A percentile compares a stretch with the other conserved stretches of the same genome.
phyloP scores from a whole-genome alignment of 1,140 invertebrate species.

The Akabosia matsudoensis region DNA sequence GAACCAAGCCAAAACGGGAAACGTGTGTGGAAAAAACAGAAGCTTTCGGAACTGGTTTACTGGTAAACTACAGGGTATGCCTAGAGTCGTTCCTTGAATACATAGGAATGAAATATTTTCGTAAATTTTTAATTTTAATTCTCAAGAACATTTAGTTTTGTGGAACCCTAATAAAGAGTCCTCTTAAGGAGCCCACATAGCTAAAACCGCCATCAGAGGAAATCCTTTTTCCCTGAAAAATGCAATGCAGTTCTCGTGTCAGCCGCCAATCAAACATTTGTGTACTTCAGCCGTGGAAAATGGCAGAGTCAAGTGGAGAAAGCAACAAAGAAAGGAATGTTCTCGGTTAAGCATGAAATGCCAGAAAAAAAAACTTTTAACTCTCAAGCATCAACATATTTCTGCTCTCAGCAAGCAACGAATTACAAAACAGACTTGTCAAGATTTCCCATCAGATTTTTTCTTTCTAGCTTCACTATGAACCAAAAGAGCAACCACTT shows the following conservation, averaged over 20 bases:
- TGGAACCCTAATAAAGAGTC: too few relatives aligned
- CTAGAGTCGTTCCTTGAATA: too few relatives aligned
- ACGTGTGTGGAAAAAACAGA: background rate
- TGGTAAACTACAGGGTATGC: too few relatives aligned
- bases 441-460: background rate
- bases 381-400: background rate
- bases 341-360: background rate
- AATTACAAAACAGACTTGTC: too few relatives aligned
- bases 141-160: background rate
- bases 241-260: conserved; percentile 6
- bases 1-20: background rate
- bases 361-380: too few relatives aligned
- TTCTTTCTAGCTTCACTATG: too few relatives aligned
- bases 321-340: background rate
- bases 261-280: conserved; percentile 7
- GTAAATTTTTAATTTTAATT: background rate
- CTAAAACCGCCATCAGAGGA: too few relatives aligned
- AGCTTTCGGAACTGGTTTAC: background rate
- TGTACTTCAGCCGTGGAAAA: background rate
- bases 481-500: too few relatives aligned
- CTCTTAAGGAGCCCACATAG: too few relatives aligned
- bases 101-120: background rate
- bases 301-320: background rate
- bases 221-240: too few relatives aligned
- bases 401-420: background rate